Percentiles rank a stretch among this genome's conserved stretches.
Conservation (phyloP, 1,140 invertebrate species). For the Brachystomella parvula region DNA sequence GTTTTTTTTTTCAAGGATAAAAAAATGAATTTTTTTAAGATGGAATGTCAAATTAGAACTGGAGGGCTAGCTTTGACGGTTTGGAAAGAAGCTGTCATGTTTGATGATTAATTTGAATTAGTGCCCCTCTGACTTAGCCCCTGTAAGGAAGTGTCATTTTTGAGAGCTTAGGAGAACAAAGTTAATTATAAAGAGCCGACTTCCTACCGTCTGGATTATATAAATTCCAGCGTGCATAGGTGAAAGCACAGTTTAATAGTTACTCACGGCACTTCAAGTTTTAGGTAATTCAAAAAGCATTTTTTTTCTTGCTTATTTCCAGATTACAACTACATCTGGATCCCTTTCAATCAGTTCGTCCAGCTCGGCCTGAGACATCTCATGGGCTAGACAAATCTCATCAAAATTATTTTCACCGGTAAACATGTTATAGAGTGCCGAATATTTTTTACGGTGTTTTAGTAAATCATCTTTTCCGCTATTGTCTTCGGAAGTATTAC, state of each 20-base stretch:
- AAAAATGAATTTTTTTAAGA: too few species aligned
- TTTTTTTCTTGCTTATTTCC: constrained; percentile 63
- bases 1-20: too few species aligned
- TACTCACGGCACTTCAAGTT: too few species aligned
- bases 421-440: constrained; percentile 57
- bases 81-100: neutral
- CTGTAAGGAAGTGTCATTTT: too few species aligned
- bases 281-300: too few species aligned
- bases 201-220: too few species aligned
- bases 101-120: neutral
- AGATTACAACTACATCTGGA: constrained; percentile 71
- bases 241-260: too few species aligned
- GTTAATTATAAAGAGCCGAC: too few species aligned
- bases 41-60: too few species aligned
- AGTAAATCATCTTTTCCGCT: constrained; percentile 32
- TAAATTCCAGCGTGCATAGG: too few species aligned
- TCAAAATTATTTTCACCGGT: constrained; percentile 72
- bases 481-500: constrained; percentile 45
- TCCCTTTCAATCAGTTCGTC: constrained; percentile 80
- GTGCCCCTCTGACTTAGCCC: too few species aligned
- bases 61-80: neutral
- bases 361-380: constrained; percentile 67
- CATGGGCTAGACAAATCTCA: constrained; percentile 81
- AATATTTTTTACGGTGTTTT: constrained; percentile 41
- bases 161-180: too few species aligned